Percentiles rank a stretch among this genome's conserved stretches.
phyloP scores from a whole-genome alignment of 2,888 invertebrate genomes.

The Spialia ferax region DNA sequence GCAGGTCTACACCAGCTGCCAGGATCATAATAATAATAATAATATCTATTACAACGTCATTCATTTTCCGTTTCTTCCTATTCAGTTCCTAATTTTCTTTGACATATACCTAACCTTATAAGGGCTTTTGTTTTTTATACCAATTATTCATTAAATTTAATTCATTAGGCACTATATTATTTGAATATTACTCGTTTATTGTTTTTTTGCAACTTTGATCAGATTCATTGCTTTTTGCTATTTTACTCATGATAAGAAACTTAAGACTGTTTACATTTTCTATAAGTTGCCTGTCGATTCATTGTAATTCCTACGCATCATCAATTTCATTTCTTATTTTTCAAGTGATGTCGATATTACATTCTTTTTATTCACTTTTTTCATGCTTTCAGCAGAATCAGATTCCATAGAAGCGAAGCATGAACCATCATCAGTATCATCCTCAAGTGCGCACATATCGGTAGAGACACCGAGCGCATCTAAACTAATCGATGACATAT shows the following conservation, averaged over 20 bases:
- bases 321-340: no score
- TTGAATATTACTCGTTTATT: no score
- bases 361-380: background rate
- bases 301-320: background rate
- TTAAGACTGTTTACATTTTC: background rate
- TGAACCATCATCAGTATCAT: slow-evolving; percentile 60
- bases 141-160: background rate
- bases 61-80: background rate
- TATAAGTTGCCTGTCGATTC: background rate
- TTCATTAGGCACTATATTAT: background rate
- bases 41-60: background rate
- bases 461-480: slow-evolving; percentile 77
- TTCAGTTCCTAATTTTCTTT: background rate
- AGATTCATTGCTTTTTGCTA: background rate
- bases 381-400: slow-evolving; percentile 44
- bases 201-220: background rate
- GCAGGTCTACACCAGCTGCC: slow-evolving; percentile 5
- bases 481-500: slow-evolving; percentile 75
- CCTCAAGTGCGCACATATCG: slow-evolving; percentile 70
- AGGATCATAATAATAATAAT: slow-evolving; percentile 9
- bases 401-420: slow-evolving; percentile 61
- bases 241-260: background rate
- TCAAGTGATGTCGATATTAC: no score
- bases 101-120: background rate
- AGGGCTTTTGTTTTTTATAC: background rate